Base-by-base conservation (phyloP, 1,140 invertebrate species). In the Drosophila watanabei region DNA sequence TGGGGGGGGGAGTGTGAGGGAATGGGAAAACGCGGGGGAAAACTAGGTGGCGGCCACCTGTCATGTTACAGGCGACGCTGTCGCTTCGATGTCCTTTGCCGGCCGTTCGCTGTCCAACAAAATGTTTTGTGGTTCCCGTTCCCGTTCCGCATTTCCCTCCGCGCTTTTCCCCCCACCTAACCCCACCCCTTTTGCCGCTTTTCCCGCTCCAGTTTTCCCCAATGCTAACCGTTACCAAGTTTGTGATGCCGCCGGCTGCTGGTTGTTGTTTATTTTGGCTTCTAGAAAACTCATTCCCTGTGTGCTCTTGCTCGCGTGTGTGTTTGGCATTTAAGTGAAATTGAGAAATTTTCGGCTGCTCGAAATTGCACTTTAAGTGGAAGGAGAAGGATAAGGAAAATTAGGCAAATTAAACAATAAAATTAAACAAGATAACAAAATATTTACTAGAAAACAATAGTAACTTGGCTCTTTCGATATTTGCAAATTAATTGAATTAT, bases 71-170 rank as follows among this genome's bases (percentile, higher is more conserved):
- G 48, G 71, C 61, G 65, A 60, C 39, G 69, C 49, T 70, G 83
- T 60, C 80, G 83, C 60, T 80, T 64, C 62, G 63, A 65, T 83
- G 75, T 89, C 86, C 86, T 86, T 82, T 90, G 86, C 79, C 82
- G 82, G 87, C 82, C 71, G 82, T 89, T 87, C 82, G 85, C 81
- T 89, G 86, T 90, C 86, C 86, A 90, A 90, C 86, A 90, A 90
- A 90, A 90, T 90, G 86, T 90, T 90, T 90, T 90, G 86, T 90
- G 86, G 86, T 90, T 89, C 86, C 85, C 73, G 79, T 87, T 84
- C 80, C 77, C 83, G 62, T 65, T 52, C n/a, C 37, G 48, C 46
- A 37, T 30, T 16, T 35, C 24, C 39, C 58, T 66, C 28, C 54
- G 54, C 62, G 33, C 30, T 14, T 63, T 28, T 2, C 20, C 10